Percentiles rank a stretch among this genome's conserved stretches.
These are phyloP conservation scores for Carcina quercana DNA, from an alignment of 2,888 invertebrate species.

Conservation along the genomic window DNA sequence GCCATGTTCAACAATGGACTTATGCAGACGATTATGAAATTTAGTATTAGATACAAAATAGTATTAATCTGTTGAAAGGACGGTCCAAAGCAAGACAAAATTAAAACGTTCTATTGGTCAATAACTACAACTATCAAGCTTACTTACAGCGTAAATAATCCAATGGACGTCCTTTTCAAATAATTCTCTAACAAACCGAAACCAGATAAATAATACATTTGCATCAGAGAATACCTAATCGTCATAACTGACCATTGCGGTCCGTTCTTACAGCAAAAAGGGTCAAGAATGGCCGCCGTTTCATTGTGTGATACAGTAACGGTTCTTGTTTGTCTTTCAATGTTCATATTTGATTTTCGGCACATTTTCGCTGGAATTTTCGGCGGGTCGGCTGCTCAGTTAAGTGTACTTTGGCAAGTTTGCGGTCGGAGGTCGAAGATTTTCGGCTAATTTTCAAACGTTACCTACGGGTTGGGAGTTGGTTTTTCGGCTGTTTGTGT, in stretches of 20 bases:
- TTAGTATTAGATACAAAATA: no score
- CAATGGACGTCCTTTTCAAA: slow-evolving; percentile 45
- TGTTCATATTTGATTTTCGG: slow-evolving; percentile 61
- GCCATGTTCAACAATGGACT: no score
- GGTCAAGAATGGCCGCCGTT: slow-evolving; percentile 30
- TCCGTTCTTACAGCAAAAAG: slow-evolving; percentile 30
- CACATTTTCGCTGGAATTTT: slow-evolving; percentile 28
- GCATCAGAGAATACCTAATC: slow-evolving; percentile 32
- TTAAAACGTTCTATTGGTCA: no score
- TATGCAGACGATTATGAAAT: no score
- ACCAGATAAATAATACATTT: slow-evolving; percentile 27
- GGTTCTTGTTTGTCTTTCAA: slow-evolving; percentile 53
- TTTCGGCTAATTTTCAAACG: slow-evolving; percentile 36
- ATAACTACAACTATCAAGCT: no score
- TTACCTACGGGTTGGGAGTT: slow-evolving; percentile 16
- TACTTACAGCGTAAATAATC: no score
- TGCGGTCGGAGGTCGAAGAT: slow-evolving; percentile 31
- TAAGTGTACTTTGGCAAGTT: slow-evolving; percentile 28
- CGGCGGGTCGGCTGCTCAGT: slow-evolving; percentile 21
- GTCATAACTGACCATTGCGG: slow-evolving; percentile 10
- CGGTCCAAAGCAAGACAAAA: no score
- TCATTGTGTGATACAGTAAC: slow-evolving; percentile 47
- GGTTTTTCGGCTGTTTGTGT: slow-evolving; percentile 8
- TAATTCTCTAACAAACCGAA: slow-evolving; percentile 30
- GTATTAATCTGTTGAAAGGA: no score